A percentile compares a stretch with the other conserved stretches of the same genome.
Conservation (phyloP, 2,888 invertebrate genomes). For the Aspidapion aeneum region DNA sequence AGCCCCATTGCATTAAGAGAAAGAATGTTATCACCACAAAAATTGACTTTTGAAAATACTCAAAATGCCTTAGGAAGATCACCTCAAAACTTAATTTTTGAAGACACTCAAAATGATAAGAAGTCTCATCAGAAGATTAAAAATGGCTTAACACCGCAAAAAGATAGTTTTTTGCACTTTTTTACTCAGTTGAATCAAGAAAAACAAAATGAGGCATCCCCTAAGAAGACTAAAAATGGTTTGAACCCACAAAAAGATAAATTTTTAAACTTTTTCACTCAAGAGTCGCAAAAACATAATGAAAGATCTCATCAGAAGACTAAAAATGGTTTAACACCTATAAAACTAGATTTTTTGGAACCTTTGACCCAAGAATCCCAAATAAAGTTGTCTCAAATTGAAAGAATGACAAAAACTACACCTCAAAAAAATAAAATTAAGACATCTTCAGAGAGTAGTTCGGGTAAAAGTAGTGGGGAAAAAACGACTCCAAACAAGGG, state of each 20-base stretch:
- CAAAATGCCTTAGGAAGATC: too few relatives aligned
- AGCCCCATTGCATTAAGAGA: slow-evolving; percentile 20
- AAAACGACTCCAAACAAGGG: slow-evolving; percentile 10
- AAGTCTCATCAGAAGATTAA: too few relatives aligned
- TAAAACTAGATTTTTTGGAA: background rate
- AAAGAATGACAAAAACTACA: slow-evolving; percentile 5
- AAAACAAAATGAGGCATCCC: too few relatives aligned
- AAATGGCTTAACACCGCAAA: too few relatives aligned
- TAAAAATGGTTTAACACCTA: background rate
- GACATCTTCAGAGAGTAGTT: slow-evolving; percentile 3
- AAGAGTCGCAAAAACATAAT: background rate
- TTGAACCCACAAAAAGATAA: too few relatives aligned
- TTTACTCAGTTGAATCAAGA: too few relatives aligned
- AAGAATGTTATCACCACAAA: background rate
- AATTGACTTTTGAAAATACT: too few relatives aligned
- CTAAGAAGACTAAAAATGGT: too few relatives aligned
- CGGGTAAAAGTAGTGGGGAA: slow-evolving; percentile 2
- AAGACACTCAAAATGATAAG: too few relatives aligned
- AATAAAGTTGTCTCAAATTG: slow-evolving; percentile 17
- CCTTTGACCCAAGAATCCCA: slow-evolving; percentile 11
- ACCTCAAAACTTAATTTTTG: too few relatives aligned
- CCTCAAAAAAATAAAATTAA: slow-evolving; percentile 10
- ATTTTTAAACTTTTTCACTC: too few relatives aligned
- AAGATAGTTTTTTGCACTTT: too few relatives aligned
- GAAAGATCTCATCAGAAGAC: background rate